Evolutionary conservation across 1,140 invertebrate species (phyloP), one percentile per base, ranked within the genome.

Genomic region (Sarcophaga bullata): DNA sequence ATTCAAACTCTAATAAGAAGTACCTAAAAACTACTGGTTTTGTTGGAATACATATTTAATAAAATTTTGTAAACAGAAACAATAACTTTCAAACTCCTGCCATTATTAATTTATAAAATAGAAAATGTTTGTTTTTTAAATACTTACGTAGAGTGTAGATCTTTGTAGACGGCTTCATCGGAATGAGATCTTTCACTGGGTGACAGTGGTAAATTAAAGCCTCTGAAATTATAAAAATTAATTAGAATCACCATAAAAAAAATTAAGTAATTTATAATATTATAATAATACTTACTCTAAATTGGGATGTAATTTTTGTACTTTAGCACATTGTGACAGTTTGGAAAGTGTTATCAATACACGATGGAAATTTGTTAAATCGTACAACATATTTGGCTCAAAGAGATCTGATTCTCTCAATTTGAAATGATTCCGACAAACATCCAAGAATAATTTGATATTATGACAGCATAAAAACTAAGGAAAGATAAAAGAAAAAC

Each of bases 401-500:
- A 99, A 99, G 3, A 99, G 91, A 89, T 99, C 97, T n/a, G 92
- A 92, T 83, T 97, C 95, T 10, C 94, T 93, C 37, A 99, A 90
- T 46, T 95, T 94, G 91, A 98, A 98, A 78, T 93, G 91, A 82
- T 93, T 94, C 84, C 94, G 94, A 89, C 97, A 98, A 8, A 95
- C 94, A 78, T 95, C 93, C 15, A 99, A 91, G 91, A 99, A 99
- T 82, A 95, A 93, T 87, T 97, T 94, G 82, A 99, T 99, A 90
- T 99, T 99, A 85, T 97, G 94, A 90, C 97, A 92, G 89, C 98
- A 98, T 80, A 99, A 91, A 91, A 99, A 99, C 96, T 99, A 92
- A 81, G 93, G 93, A 78, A 84, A 75, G 73, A 80, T 52, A 6
- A 68, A 68, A 68, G 7, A 68, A n/a, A 9, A 68, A 68, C 0